A percentile compares a stretch with the other conserved stretches of the same genome.
Conservation (phyloP, 2,113 vertebrate species). For the Mus musculus region DNA sequence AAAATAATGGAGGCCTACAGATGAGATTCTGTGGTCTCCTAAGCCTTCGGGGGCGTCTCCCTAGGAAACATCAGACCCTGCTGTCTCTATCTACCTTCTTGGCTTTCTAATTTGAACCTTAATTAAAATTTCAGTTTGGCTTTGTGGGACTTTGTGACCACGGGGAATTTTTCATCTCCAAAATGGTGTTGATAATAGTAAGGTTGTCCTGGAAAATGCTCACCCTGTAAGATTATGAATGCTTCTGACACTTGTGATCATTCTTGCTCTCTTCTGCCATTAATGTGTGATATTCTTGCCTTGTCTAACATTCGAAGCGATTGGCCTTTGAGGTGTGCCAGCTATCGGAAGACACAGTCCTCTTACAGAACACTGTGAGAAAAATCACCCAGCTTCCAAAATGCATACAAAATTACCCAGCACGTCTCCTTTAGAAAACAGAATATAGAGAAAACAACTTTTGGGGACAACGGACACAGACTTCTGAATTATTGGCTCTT, state of each 20-base stretch:
- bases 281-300: not conserved
- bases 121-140: not conserved
- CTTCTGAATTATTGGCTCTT: slow-evolving; percentile 54
- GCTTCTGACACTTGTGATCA: not conserved
- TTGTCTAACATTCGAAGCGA: not conserved
- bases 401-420: not conserved
- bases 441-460: not conserved
- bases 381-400: slow-evolving; percentile 19
- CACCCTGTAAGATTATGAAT: not conserved
- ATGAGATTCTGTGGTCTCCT: not conserved
- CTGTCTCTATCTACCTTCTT: not conserved
- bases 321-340: not conserved
- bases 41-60: not conserved
- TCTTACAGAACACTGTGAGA: not conserved
- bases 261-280: not conserved
- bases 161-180: slow-evolving; percentile 13
- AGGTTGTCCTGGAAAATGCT: not conserved
- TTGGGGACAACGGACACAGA: not conserved
- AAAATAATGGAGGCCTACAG: not conserved
- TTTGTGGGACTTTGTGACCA: not conserved
- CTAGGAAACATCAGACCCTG: not conserved
- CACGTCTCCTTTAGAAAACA: not conserved
- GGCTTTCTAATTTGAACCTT: not conserved
- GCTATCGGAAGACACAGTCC: not conserved
- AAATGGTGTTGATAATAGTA: not conserved